Conservation (phyloP, 1,140 invertebrate species). For the Drosophila albomicans region DNA sequence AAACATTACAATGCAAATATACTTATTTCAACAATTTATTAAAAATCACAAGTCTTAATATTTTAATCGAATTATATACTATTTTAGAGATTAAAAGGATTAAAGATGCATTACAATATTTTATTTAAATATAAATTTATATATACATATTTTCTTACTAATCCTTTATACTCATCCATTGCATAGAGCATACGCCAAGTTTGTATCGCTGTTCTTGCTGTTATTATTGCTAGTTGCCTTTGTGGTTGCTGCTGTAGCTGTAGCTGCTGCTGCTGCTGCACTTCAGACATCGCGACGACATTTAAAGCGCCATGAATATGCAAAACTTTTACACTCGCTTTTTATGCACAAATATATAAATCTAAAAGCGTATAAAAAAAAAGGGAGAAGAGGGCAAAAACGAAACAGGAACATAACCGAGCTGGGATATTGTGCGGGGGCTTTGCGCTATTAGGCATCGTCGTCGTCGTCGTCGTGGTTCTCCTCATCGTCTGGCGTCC, state of each 20-base stretch:
- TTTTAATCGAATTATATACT: no score
- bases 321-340: constrained; percentile 79
- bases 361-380: constrained; percentile 57
- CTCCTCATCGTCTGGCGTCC: constrained; percentile 15
- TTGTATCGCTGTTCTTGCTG: constrained; percentile 40
- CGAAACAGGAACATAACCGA: constrained; percentile 43
- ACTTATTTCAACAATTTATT: no score
- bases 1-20: no score
- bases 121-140: neutral
- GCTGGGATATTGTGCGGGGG: constrained; percentile 50
- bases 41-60: no score
- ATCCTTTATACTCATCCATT: neutral
- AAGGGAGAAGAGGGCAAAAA: neutral
- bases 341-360: constrained; percentile 67
- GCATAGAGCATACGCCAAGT: constrained; percentile 46
- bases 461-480: neutral
- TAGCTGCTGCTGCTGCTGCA: constrained; percentile 58
- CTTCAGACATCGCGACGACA: constrained; percentile 77
- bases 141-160: neutral
- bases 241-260: constrained; percentile 58
- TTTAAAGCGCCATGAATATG: constrained; percentile 83
- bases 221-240: constrained; percentile 68
- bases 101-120: no score
- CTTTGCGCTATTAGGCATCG: constrained; percentile 65
- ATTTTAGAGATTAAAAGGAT: no score